Percentiles rank a stretch among this genome's conserved stretches.
Evolutionary conservation across 30 jellyfish, hydroid and myxozoan genomes (phyloP).

Genomic region (Aurelia aurita complex sp. Pacific): DNA sequence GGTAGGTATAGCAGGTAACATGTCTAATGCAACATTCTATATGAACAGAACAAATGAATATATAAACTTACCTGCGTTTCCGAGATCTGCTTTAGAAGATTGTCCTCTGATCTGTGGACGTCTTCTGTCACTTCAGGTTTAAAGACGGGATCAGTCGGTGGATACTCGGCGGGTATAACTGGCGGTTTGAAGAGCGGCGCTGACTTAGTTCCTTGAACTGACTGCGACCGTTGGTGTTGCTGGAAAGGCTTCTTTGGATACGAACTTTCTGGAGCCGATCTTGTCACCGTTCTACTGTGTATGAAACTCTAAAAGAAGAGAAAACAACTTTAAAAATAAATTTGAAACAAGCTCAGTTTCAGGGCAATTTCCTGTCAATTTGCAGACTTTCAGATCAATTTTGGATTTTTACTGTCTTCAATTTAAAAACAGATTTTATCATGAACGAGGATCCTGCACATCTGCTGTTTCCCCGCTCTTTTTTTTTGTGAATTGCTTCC

Average conservation of each 20-base stretch:
- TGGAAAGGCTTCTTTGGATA: conserved; percentile 20
- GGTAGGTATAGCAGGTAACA: no score
- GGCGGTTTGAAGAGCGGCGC: conserved; percentile 41
- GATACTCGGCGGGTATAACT: background rate
- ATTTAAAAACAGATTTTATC: no score
- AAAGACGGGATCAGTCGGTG: background rate
- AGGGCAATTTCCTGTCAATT: no score
- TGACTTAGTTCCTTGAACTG: conserved; percentile 59
- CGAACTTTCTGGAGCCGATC: conserved; percentile 24
- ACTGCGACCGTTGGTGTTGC: conserved; percentile 71
- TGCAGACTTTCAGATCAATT: no score
- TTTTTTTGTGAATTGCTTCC: no score
- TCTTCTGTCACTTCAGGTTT: background rate
- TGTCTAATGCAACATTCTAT: no score
- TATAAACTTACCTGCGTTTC: conserved; percentile 39
- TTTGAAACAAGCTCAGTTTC: no score
- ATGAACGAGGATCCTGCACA: no score
- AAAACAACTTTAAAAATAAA: no score
- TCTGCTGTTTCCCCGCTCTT: no score
- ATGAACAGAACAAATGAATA: background rate
- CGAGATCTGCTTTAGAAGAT: conserved; percentile 45
- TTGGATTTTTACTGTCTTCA: no score
- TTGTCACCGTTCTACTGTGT: conserved; percentile 25
- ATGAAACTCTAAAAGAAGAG: conserved; percentile 16
- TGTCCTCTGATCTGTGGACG: conserved; percentile 28